Evolutionary conservation across 2,888 invertebrate species (phyloP).

Genomic region (Mamestra brassicae): DNA sequence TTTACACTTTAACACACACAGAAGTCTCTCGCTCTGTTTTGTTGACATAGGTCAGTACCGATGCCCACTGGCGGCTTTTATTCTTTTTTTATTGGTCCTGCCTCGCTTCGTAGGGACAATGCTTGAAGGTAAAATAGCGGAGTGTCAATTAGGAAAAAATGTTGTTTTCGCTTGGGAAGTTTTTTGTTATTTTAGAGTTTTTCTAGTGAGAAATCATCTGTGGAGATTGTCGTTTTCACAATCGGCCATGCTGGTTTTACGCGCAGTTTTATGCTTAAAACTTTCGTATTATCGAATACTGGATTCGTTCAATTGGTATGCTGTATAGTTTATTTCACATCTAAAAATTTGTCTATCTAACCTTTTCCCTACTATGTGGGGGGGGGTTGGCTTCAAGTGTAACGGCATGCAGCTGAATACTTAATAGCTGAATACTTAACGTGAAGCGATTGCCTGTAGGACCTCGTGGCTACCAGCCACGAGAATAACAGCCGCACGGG

Average conservation of each 20-base stretch:
- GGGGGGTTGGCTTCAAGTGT: too few species aligned
- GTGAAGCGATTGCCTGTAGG: not conserved
- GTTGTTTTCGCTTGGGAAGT: conserved; percentile 24
- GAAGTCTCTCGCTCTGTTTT: conserved; percentile 70
- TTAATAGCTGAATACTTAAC: not conserved
- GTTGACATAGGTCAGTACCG: conserved; percentile 90
- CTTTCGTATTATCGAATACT: not conserved
- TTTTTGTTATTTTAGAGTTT: conserved; percentile 9
- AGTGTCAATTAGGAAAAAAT: conserved; percentile 65
- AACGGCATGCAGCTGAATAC: not conserved
- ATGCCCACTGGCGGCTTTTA: conserved; percentile 70
- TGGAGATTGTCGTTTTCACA: not conserved
- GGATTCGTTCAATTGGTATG: not conserved
- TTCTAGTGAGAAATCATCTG: not conserved
- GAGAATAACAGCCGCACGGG: too few species aligned
- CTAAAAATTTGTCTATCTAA: not conserved
- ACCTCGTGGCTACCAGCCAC: not conserved
- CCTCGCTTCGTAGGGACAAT: conserved; percentile 60
- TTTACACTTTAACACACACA: conserved; percentile 64
- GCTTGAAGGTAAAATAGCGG: conserved; percentile 46
- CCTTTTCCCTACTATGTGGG: not conserved
- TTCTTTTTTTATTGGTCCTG: conserved; percentile 75
- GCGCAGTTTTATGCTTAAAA: too few species aligned
- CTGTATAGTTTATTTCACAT: not conserved
- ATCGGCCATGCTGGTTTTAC: not conserved